phyloP scores from a whole-genome alignment of 2,888 invertebrate species.

The Buathra laborator region DNA sequence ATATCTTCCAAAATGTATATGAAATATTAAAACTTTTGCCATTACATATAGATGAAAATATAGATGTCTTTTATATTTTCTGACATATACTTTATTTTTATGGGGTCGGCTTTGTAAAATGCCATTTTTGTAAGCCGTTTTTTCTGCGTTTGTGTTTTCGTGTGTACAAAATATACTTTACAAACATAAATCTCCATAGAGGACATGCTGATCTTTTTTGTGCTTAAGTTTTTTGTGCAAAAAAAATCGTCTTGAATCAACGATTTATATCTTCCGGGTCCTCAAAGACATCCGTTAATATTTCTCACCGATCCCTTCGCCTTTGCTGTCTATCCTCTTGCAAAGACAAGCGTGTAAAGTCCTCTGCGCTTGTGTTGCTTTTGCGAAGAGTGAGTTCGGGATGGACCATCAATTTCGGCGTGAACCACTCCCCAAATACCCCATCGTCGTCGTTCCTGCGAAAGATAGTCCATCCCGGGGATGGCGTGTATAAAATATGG shows the following conservation, averaged over 20 bases:
- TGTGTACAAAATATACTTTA: background rate
- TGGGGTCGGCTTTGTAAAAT: no score
- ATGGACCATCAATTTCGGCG: conserved; percentile 35
- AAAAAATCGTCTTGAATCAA: background rate
- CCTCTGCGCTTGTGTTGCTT: background rate
- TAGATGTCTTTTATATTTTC: no score
- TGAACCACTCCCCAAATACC: conserved; percentile 40
- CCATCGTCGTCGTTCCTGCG: conserved; percentile 38
- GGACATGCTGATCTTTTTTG: background rate
- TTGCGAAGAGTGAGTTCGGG: conserved; percentile 32
- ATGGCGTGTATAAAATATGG: conserved; percentile 56
- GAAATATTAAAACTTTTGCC: no score
- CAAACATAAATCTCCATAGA: background rate
- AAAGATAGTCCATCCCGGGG: conserved; percentile 47
- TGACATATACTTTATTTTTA: no score
- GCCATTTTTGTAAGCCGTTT: no score
- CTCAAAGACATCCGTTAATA: conserved; percentile 14
- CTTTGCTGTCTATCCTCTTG: background rate
- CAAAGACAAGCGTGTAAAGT: conserved; percentile 26
- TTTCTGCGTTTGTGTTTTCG: no score
- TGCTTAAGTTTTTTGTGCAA: background rate
- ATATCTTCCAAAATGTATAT: no score
- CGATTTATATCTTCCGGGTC: background rate
- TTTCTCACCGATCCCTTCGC: conserved; percentile 8
- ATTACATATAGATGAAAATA: no score